Evolutionary conservation across 2,797 vertebrate species (phyloP).

Genomic region (Halcyon smyrnensis): DNA sequence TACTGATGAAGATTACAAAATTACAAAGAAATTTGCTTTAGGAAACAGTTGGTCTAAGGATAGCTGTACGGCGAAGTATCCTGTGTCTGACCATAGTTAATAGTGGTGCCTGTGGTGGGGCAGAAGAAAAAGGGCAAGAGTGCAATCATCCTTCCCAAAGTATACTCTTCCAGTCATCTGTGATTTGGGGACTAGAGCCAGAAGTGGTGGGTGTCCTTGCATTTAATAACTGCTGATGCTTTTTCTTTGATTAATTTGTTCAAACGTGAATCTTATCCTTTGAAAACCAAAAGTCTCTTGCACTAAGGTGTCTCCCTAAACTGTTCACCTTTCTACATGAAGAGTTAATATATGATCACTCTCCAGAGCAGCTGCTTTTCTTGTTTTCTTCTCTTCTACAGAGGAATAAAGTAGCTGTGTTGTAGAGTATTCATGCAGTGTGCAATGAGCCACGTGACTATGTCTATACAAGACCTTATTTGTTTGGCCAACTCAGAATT

Average conservation of each 20-base stretch:
- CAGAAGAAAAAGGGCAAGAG: slow-evolving; percentile 20
- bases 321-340: not conserved
- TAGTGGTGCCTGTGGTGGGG: not conserved
- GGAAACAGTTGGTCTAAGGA: not conserved
- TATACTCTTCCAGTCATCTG: not conserved
- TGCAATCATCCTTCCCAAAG: not conserved
- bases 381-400: not conserved
- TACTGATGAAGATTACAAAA: not conserved
- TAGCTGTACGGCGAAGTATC: not conserved
- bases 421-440: not conserved
- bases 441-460: not conserved
- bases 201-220: not conserved
- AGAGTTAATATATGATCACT: not conserved
- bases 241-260: not conserved
- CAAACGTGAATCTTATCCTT: not conserved
- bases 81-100: not conserved
- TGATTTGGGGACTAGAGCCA: not conserved
- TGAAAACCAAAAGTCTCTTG: not conserved
- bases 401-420: not conserved
- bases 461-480: not conserved
- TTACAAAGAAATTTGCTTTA: not conserved
- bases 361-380: not conserved
- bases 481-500: not conserved
- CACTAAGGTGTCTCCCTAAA: not conserved
- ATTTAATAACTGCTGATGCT: not conserved